Evolutionary conservation across 1,140 invertebrate species (phyloP).

Genomic region (Sesamia nonagrioides): DNA sequence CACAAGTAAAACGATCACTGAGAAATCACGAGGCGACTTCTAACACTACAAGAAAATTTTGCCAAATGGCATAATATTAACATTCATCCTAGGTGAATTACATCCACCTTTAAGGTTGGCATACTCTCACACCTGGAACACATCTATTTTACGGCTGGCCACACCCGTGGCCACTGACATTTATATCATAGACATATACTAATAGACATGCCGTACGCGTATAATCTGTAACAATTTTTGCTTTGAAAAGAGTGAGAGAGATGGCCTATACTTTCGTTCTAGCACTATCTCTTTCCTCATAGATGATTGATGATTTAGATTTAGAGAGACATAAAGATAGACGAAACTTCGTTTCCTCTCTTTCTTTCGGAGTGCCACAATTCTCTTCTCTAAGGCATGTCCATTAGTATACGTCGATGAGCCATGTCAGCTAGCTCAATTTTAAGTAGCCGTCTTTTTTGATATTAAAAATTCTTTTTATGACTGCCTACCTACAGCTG

Average conservation of each 20-base stretch:
- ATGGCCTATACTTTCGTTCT: no score
- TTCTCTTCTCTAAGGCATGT: no score
- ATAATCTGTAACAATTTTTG: no score
- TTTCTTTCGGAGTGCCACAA: no score
- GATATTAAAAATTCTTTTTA: background rate
- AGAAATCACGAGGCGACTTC: slow-evolving; percentile 69
- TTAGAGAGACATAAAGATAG: no score
- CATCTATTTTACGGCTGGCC: slow-evolving; percentile 23
- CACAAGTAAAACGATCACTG: slow-evolving; percentile 72
- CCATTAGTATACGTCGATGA: no score
- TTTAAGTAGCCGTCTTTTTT: background rate
- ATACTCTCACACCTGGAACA: slow-evolving; percentile 21
- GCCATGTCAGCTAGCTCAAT: background rate
- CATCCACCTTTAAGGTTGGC: slow-evolving; percentile 8
- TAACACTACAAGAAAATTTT: slow-evolving; percentile 4
- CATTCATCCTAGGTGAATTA: slow-evolving; percentile 16
- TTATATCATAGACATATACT: no score
- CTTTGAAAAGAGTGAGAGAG: no score
- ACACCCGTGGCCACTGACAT: background rate
- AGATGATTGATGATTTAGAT: no score
- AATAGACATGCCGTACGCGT: no score
- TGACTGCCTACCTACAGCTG: slow-evolving; percentile 1
- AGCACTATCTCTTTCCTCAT: no score
- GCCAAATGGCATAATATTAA: slow-evolving; percentile 35
- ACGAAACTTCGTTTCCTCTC: no score